Percentiles rank a stretch among this genome's conserved stretches.
Evolutionary conservation across 1,140 invertebrate species (phyloP).

Genomic region (Hesperophylax magnus): DNA sequence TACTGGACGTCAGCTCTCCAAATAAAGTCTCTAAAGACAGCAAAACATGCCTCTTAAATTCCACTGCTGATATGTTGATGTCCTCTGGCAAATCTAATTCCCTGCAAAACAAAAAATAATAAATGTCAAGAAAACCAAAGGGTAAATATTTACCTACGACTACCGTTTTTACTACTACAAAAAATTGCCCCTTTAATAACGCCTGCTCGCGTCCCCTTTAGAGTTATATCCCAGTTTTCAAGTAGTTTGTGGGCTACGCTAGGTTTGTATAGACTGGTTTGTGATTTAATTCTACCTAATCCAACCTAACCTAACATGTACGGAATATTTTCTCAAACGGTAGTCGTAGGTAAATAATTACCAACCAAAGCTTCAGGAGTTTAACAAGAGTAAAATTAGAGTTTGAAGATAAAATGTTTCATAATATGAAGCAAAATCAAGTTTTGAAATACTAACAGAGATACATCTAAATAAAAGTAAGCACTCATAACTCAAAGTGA

Average conservation of each 20-base stretch:
- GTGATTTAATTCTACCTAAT: too few relatives aligned
- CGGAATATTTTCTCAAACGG: too few relatives aligned
- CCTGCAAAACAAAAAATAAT: constrained; percentile 65
- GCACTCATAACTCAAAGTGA: constrained; percentile 58
- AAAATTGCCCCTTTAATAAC: too few relatives aligned
- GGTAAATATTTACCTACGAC: too few relatives aligned
- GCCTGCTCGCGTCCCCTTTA: too few relatives aligned
- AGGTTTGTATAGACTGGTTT: too few relatives aligned
- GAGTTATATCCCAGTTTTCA: too few relatives aligned
- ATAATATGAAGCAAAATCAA: constrained; percentile 4
- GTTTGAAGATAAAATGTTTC: neutral
- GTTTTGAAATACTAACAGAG: constrained; percentile 63
- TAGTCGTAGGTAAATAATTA: too few relatives aligned
- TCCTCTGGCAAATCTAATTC: constrained; percentile 64
- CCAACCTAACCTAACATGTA: too few relatives aligned
- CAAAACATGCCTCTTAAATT: constrained; percentile 73
- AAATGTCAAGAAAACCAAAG: constrained; percentile 18
- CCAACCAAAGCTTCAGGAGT: neutral
- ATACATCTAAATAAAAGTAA: constrained; percentile 64
- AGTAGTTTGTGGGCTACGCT: too few relatives aligned
- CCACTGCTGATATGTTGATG: constrained; percentile 65
- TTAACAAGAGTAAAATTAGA: neutral
- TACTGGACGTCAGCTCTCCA: constrained; percentile 72
- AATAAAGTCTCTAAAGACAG: constrained; percentile 71
- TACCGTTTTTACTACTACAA: too few relatives aligned